These are phyloP conservation scores for Spondyliosoma cantharus DNA, from an alignment of 2,797 vertebrate species.

Conservation along the genomic window DNA sequence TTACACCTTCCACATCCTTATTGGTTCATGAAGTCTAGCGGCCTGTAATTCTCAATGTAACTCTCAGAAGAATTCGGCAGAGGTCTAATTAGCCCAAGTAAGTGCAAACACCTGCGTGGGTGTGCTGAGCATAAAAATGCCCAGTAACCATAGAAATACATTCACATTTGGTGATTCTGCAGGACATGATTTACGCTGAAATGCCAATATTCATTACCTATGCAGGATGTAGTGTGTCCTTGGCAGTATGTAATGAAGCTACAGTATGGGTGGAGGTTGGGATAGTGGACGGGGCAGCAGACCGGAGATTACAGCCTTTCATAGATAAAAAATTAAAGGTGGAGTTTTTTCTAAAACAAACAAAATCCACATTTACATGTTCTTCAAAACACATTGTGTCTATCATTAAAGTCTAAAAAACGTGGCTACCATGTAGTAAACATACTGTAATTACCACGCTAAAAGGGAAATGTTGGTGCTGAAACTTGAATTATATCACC, in stretches of 20 bases:
- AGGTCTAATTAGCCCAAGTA: neutral
- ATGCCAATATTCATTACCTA: neutral
- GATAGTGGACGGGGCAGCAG: neutral
- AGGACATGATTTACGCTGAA: neutral
- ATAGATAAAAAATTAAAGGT: slow-evolving; percentile 12
- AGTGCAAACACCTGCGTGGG: neutral
- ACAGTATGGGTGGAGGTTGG: neutral
- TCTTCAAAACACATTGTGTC: neutral
- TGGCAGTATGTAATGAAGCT: slow-evolving; percentile 18
- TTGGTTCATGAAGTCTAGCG: neutral
- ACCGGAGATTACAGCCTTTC: neutral
- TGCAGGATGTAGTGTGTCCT: slow-evolving; percentile 14
- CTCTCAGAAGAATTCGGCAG: neutral
- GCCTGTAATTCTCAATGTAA: neutral
- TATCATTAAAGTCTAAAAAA: neutral
- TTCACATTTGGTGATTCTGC: neutral
- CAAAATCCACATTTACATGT: neutral
- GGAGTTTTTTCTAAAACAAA: neutral
- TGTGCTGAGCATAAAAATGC: neutral
- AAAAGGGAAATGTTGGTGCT: neutral
- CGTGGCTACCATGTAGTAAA: neutral
- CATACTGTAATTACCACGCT: neutral
- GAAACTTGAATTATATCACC: neutral
- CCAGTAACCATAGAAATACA: neutral
- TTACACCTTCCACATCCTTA: neutral